These are phyloP conservation scores for Tetranychus cinnabarinus DNA, from an alignment of 1,140 invertebrate species.

Conservation along the genomic window DNA sequence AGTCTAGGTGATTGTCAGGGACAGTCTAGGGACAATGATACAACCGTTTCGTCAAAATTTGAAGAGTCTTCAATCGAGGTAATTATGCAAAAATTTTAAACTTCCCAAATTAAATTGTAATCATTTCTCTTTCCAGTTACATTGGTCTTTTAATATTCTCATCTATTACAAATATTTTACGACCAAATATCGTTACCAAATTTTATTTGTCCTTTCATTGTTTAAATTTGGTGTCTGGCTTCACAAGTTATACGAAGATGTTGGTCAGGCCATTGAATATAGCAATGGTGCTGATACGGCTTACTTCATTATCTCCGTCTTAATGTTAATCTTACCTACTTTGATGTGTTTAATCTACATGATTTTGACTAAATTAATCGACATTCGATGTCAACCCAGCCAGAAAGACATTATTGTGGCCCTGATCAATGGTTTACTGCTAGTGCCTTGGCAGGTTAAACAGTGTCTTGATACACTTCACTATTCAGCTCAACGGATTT, in stretches of 20 bases:
- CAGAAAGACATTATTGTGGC: constrained; percentile 8
- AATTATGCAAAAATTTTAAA: too few species aligned
- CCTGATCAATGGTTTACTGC: constrained; percentile 12
- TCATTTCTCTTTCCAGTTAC: too few species aligned
- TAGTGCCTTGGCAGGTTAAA: constrained; percentile 17
- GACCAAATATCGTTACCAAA: not conserved
- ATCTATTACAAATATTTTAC: too few species aligned
- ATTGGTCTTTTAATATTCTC: too few species aligned
- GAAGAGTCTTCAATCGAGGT: too few species aligned
- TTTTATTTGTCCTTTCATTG: not conserved
- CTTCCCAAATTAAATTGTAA: too few species aligned
- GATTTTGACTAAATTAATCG: constrained; percentile 5
- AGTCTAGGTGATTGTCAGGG: too few species aligned
- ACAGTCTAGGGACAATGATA: too few species aligned
- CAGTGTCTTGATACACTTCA: constrained; percentile 13
- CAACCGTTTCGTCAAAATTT: too few species aligned
- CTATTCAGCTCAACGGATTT: constrained; percentile 13
- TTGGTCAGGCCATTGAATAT: constrained; percentile 9
- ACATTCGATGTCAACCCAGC: constrained; percentile 5
- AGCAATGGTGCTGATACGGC: constrained; percentile 4
- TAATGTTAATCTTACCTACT: constrained; percentile 12
- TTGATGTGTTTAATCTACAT: constrained; percentile 13
- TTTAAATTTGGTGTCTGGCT: constrained; percentile 10
- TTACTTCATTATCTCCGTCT: constrained; percentile 10
- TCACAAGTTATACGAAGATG: constrained; percentile 13